Conservation (phyloP, 2,113 vertebrate species). For the Dolichallabes microphthalmus region DNA sequence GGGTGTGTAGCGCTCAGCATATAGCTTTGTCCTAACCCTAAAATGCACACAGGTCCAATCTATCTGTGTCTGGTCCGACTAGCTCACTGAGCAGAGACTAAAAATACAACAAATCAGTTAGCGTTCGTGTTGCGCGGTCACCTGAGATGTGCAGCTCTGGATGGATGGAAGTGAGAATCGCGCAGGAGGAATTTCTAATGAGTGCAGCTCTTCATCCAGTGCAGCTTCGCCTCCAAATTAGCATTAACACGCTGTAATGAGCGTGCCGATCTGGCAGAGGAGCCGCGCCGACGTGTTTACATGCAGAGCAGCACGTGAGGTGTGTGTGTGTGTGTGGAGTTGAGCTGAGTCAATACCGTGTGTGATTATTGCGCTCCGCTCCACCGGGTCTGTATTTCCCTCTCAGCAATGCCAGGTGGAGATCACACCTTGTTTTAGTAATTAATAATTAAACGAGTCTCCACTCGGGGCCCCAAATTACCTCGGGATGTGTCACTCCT, state of each 20-base stretch:
- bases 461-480: constrained; percentile 8
- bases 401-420: constrained; percentile 27
- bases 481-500: constrained; percentile 42
- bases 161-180: background rate
- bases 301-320: background rate
- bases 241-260: constrained; percentile 5
- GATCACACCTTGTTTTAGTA: constrained; percentile 43
- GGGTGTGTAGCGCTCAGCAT: background rate
- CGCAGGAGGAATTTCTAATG: background rate
- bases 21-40: background rate
- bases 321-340: constrained; percentile 2
- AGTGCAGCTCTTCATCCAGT: background rate
- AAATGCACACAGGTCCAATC: background rate
- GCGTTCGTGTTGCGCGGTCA: background rate
- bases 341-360: constrained; percentile 1
- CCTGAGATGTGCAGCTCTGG: background rate
- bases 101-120: background rate
- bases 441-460: constrained; percentile 42
- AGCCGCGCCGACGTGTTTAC: background rate
- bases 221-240: background rate
- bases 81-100: background rate
- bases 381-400: constrained; percentile 13
- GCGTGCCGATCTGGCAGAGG: background rate
- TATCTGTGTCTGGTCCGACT: background rate
- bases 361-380: constrained; percentile 33